Evolutionary conservation across 2,113 vertebrate genomes (phyloP).

Genomic region (Nothoprocta pentlandii): DNA sequence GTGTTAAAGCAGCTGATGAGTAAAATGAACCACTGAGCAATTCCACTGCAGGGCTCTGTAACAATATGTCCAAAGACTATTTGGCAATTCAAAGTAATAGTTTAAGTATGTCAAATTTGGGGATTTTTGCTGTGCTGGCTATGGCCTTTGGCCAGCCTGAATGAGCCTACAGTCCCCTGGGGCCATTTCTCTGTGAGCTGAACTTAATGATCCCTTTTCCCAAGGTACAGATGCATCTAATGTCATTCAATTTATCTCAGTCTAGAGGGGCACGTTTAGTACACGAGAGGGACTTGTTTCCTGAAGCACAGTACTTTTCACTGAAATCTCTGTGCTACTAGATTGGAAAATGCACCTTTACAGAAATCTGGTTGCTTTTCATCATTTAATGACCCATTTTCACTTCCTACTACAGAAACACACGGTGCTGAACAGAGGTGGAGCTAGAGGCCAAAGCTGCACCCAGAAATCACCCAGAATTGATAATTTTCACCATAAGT

Average conservation of each 20-base stretch:
- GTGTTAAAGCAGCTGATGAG: conserved; percentile 57
- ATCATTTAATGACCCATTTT: background rate
- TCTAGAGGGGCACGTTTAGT: conserved; percentile 52
- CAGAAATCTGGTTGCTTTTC: background rate
- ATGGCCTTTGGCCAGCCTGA: conserved; percentile 62
- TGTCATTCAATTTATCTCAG: conserved; percentile 49
- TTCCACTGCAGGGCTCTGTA: conserved; percentile 31
- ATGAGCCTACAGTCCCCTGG: background rate
- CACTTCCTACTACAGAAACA: background rate
- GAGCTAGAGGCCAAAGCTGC: background rate
- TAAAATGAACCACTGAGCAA: conserved; percentile 45
- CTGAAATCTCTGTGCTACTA: background rate
- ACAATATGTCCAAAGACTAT: conserved; percentile 25
- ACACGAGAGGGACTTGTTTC: background rate
- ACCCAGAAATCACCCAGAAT: background rate
- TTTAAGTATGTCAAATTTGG: conserved; percentile 58
- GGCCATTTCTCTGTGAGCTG: conserved; percentile 45
- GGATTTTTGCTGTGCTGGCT: conserved; percentile 49
- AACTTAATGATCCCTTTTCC: conserved; percentile 60
- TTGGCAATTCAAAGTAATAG: conserved; percentile 64
- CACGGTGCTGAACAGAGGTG: background rate
- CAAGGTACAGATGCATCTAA: conserved; percentile 51
- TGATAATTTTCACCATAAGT: background rate
- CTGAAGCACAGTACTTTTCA: conserved; percentile 1
- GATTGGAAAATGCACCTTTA: conserved; percentile 9